Evolutionary conservation across 2,888 invertebrate species (phyloP), one percentile per base, ranked within the genome.

Genomic region (Ischnura elegans): DNA sequence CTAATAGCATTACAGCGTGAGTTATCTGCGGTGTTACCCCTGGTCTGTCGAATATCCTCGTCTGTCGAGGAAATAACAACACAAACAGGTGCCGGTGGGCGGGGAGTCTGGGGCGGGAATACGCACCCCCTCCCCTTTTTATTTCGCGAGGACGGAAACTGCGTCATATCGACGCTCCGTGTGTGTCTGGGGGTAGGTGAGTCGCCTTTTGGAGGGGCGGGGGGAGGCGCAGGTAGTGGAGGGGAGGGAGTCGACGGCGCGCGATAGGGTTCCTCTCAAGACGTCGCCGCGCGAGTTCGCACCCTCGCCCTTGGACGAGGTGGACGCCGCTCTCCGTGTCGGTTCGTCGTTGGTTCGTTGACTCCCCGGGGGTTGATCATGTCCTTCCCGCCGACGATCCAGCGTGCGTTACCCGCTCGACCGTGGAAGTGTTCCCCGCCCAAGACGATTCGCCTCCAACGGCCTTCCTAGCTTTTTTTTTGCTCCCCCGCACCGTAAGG

Each of bases 141-240:
- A 19, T 19, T 5, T 76, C 16, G 76, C 76, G 76, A 76, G 76
- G 76, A 76, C 76, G 29, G 76, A 76, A 76, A 76, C 76, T 76
- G 76, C 76, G 76, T 76, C 76, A 76, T n/a, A n/a, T 25, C 76
- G 36, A n/a, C 76, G 29, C 76, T 76, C n/a, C 36, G 36, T 76
- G 76, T 76, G 29, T 76, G 25, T n/a, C 10, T 76, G 36, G 8
- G 36, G 13, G 36, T 8, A 36, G 76, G 36, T 13, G 76, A 36
- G 76, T 29, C 1, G 36, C 3, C n/a, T 61, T 61, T 61, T 6
- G 76, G 76, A 61, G 19, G 61, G 5, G 29, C 13, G 76, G 21
- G 6, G 8, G 29, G 66, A 6, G 36, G 76, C 8, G 13, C 10
- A 10, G 76, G 36, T 10, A 16, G 6, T 0, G 76, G 76, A 16